Conservation (phyloP, 1,140 invertebrate species). For the Caerostris extrusa region DNA sequence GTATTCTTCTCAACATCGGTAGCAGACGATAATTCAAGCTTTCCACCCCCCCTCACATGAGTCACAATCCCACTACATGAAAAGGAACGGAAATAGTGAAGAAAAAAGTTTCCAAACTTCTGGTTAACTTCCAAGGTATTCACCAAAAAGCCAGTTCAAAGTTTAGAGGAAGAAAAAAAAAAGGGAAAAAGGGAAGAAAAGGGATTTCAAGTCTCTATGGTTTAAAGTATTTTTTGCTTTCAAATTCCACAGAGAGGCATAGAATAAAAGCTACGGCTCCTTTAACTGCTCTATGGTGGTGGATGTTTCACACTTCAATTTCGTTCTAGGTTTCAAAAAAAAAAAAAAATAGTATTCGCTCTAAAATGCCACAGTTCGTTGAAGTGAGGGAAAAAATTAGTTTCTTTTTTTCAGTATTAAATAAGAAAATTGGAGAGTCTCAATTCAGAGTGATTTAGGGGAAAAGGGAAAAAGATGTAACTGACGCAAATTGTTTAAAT, state of each 20-base stretch:
- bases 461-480: no score
- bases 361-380: neutral
- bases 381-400: neutral
- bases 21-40: no score
- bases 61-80: no score
- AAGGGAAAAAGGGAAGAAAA: neutral
- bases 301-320: neutral
- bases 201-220: neutral
- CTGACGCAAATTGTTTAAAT: no score
- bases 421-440: no score
- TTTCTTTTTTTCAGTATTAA: neutral
- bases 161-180: neutral
- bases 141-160: neutral
- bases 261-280: neutral
- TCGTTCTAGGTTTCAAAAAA: neutral
- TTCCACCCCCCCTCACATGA: no score
- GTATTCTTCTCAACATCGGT: no score
- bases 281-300: neutral
- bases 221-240: neutral
- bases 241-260: neutral
- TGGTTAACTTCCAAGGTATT: neutral
- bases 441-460: no score
- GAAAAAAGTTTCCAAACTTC: neutral
- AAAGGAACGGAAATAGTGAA: neutral
- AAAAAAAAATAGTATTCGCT: neutral